phyloP scores from a whole-genome alignment of 2,113 vertebrate genomes.

The Smithornis capensis region DNA sequence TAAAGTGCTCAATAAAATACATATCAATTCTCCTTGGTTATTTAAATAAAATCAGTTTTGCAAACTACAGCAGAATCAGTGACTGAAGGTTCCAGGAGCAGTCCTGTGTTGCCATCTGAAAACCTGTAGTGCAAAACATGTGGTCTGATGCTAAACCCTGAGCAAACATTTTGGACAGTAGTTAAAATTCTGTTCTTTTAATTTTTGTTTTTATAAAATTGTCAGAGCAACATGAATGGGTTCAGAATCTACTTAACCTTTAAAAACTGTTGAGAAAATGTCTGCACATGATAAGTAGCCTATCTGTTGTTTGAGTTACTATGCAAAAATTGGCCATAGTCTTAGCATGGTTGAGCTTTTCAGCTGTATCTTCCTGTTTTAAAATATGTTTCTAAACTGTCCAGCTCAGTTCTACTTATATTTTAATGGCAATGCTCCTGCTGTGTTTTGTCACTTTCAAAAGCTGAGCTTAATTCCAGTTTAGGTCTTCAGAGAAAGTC shows the following conservation, averaged over 20 bases:
- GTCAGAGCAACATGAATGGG: not conserved
- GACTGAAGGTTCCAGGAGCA: not conserved
- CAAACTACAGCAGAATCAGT: not conserved
- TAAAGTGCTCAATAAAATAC: not conserved
- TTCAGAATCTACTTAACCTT: not conserved
- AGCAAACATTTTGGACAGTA: not conserved
- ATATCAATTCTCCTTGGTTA: not conserved
- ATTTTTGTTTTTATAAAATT: not conserved
- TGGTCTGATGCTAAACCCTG: not conserved
- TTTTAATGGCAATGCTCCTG: not conserved
- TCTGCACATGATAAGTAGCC: not conserved
- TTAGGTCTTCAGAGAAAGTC: not conserved
- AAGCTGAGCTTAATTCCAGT: not conserved
- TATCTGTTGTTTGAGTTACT: not conserved
- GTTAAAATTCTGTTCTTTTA: not conserved
- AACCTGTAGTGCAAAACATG: not conserved
- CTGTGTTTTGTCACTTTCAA: not conserved
- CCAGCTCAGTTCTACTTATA: not conserved
- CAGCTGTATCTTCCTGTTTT: not conserved
- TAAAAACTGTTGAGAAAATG: not conserved
- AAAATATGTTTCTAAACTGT: not conserved
- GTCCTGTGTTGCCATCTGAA: accelerated
- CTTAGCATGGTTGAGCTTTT: not conserved
- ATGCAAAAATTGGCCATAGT: not conserved
- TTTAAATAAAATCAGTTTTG: not conserved